Evolutionary conservation across 2,797 vertebrate species (phyloP).

Genomic region (Danio tinwini): DNA sequence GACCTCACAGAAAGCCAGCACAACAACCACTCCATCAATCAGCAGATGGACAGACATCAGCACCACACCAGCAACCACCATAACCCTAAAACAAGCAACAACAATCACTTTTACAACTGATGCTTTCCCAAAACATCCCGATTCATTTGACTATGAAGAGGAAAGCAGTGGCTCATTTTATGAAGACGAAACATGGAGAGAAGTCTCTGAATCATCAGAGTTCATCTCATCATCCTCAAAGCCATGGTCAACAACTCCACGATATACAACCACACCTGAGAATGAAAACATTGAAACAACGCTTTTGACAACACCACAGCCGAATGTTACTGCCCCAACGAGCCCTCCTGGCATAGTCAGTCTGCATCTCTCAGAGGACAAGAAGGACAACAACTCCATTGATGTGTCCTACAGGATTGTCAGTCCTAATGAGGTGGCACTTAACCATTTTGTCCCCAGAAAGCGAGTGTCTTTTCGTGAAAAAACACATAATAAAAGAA

Average conservation of each 20-base stretch:
- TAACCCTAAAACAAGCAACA: conserved; percentile 19
- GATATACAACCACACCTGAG: conserved; percentile 14
- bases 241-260: conserved; percentile 23
- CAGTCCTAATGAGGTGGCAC: conserved; percentile 73
- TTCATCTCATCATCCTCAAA: conserved; percentile 33
- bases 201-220: conserved; percentile 5
- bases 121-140: conserved; percentile 17
- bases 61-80: conserved; percentile 22
- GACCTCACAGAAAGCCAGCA: neutral
- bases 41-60: conserved; percentile 36
- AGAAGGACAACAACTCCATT: conserved; percentile 83
- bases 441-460: conserved; percentile 81
- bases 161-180: conserved; percentile 30
- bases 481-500: conserved; percentile 91
- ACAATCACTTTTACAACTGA: conserved; percentile 11
- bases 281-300: conserved; percentile 19
- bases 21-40: conserved; percentile 31
- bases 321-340: conserved; percentile 58
- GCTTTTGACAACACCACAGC: conserved; percentile 32
- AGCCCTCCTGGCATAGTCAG: conserved; percentile 43
- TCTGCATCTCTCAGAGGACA: conserved; percentile 69
- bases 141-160: conserved; percentile 38
- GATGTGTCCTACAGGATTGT: conserved; percentile 83
- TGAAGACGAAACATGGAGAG: conserved; percentile 41
- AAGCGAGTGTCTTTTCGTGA: conserved; percentile 76